Percentiles rank a stretch among this genome's conserved stretches.
Conservation (phyloP, 2,888 invertebrate genomes). For the Alentia gelatinosa region DNA sequence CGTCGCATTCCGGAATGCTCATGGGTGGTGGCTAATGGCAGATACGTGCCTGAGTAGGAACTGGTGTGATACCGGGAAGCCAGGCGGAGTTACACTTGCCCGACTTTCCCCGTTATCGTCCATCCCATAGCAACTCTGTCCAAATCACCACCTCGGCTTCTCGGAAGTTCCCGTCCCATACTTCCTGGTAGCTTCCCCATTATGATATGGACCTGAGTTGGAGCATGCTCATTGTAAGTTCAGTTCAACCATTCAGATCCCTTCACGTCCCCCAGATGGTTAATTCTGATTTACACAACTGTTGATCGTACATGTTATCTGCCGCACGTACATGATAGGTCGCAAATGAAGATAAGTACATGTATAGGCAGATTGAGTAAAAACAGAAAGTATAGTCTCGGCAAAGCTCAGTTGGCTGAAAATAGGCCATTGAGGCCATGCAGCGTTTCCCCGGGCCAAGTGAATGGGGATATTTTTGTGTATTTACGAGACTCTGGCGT, state of each 20-base stretch:
- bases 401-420: too few species aligned
- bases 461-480: background rate
- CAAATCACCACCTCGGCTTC: background rate
- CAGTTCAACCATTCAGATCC: too few species aligned
- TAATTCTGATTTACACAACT: too few species aligned
- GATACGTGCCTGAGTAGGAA: background rate
- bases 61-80: background rate
- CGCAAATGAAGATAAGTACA: too few species aligned
- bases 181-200: background rate
- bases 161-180: background rate
- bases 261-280: too few species aligned
- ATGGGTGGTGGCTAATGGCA: background rate
- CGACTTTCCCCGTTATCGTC: background rate
- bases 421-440: background rate
- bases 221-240: too few species aligned
- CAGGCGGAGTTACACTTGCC: too few species aligned
- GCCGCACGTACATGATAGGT: too few species aligned
- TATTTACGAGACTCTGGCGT: background rate
- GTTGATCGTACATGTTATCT: too few species aligned
- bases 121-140: background rate
- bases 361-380: too few species aligned
- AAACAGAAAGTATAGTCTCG: too few species aligned
- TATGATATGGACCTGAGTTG: too few species aligned
- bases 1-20: background rate
- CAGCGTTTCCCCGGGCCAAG: background rate